Evolutionary conservation across 2,888 invertebrate species (phyloP).

Genomic region (Conus canariensis): DNA sequence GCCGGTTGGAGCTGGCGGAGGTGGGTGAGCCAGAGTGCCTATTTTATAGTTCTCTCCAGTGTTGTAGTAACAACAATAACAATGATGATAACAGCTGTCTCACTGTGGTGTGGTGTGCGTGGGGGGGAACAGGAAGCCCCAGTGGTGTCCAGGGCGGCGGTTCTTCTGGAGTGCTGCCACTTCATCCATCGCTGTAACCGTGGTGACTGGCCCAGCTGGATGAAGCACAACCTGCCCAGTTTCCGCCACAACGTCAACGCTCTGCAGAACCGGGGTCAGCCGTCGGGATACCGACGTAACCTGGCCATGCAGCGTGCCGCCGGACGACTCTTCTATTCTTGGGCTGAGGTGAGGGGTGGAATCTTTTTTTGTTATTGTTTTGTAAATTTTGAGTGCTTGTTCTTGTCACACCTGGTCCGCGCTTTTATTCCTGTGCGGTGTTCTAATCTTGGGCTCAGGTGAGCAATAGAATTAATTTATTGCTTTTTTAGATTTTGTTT

Average conservation of each 20-base stretch:
- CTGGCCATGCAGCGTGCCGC: conserved; percentile 91
- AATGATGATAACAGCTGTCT: no score
- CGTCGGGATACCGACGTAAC: conserved; percentile 82
- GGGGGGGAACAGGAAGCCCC: conserved; percentile 88
- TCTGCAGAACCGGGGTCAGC: conserved; percentile 78
- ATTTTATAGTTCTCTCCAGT: neutral
- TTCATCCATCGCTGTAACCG: conserved; percentile 98
- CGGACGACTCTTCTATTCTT: conserved; percentile 97
- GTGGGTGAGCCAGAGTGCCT: no score
- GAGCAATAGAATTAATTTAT: neutral
- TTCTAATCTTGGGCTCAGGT: neutral
- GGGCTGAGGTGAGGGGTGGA: conserved; percentile 84
- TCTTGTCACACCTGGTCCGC: no score
- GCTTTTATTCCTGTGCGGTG: neutral
- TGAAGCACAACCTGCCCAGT: conserved; percentile 90
- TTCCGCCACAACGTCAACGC: conserved; percentile 79
- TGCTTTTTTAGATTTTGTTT: no score
- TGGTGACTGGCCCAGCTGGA: conserved; percentile 99
- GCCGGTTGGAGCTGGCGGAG: no score
- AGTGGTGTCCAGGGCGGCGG: conserved; percentile 93
- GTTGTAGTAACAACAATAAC: neutral
- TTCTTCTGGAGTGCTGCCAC: conserved; percentile 96
- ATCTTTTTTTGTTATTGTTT: neutral
- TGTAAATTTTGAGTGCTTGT: neutral
- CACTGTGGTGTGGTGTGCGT: conserved; percentile 42